Percentiles rank a stretch among this genome's conserved stretches.
Conservation (phyloP, 2,888 invertebrate species). For the Philhelius pedissequus region DNA sequence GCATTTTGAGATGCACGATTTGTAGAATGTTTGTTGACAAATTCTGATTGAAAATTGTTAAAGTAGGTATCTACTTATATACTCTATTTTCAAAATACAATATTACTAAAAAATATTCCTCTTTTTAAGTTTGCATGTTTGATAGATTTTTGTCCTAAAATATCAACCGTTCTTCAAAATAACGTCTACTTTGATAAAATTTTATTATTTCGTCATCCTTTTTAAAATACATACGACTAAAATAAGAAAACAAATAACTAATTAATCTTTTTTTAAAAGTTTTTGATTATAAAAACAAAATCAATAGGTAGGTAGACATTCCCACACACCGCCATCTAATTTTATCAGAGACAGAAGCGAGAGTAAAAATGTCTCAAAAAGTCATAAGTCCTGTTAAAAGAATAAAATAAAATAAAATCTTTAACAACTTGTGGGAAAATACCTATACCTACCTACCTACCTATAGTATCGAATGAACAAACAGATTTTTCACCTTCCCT, state of each 20-base stretch:
- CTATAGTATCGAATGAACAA: constrained; percentile 13
- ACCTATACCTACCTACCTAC: not conserved
- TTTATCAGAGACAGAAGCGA: constrained; percentile 64
- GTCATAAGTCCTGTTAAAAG: not conserved
- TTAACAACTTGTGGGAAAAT: not conserved
- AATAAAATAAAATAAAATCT: not conserved
- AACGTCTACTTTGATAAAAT: too few relatives aligned
- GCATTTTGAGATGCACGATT: too few relatives aligned
- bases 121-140: too few relatives aligned
- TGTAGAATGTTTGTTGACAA: too few relatives aligned
- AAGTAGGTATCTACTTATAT: too few relatives aligned
- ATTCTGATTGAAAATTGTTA: too few relatives aligned
- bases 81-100: too few relatives aligned
- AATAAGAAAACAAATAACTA: not conserved
- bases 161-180: too few relatives aligned
- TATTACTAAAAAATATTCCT: too few relatives aligned
- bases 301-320: constrained; percentile 50
- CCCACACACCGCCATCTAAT: not conserved
- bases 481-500: constrained; percentile 5
- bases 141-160: too few relatives aligned
- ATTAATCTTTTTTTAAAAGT: not conserved
- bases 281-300: not conserved
- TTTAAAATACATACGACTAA: too few relatives aligned
- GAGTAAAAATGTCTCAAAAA: constrained; percentile 69
- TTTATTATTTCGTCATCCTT: too few relatives aligned